phyloP scores from a whole-genome alignment of 2,113 vertebrate species.

The Tapirus terrestris region DNA sequence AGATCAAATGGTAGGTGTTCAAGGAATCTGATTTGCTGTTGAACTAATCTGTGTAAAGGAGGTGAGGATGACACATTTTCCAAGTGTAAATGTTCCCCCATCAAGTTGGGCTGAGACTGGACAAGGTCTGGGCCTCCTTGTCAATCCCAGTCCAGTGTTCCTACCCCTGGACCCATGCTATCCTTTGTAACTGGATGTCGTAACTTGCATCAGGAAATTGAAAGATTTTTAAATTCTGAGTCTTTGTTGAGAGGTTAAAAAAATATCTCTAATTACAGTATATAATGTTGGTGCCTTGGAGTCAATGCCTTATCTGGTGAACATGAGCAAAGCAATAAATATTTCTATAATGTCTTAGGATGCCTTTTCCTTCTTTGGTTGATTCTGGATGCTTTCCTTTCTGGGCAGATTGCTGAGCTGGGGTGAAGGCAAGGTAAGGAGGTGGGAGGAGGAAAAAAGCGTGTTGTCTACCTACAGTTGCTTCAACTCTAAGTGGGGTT shows the following conservation, averaged over 20 bases:
- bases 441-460: neutral
- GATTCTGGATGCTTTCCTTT: neutral
- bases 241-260: neutral
- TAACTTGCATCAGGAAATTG: neutral
- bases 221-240: neutral
- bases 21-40: neutral
- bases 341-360: neutral
- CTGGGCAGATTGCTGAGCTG: neutral
- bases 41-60: neutral
- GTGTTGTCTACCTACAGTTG: neutral
- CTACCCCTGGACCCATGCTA: neutral
- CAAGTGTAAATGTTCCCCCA: neutral
- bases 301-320: neutral
- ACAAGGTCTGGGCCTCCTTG: neutral
- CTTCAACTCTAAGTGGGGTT: neutral
- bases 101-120: neutral
- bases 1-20: neutral
- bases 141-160: neutral
- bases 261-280: neutral
- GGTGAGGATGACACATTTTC: neutral
- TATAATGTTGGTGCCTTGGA: neutral
- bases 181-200: neutral
- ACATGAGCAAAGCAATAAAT: slow-evolving; percentile 4
- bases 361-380: neutral
- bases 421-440: neutral